Percentiles rank a stretch among this genome's conserved stretches.
Evolutionary conservation across 2,113 vertebrate genomes (phyloP).

Genomic region (Dromiciops gliroides): DNA sequence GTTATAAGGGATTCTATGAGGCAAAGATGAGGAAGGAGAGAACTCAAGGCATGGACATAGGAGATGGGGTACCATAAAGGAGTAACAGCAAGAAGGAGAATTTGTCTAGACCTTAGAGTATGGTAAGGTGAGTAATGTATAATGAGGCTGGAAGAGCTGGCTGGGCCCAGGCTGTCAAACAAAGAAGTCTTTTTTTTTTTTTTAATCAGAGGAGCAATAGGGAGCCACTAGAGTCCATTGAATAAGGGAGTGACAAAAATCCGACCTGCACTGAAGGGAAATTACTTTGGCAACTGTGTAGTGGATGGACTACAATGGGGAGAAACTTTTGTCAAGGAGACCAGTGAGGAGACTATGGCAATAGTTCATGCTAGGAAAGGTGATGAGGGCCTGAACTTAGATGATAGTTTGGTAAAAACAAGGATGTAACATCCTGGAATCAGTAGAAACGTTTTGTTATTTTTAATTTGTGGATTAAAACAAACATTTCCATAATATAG

Average conservation of each 20-base stretch:
- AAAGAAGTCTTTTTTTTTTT: not conserved
- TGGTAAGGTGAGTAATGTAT: not conserved
- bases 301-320: not conserved
- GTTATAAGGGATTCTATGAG: not conserved
- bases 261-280: not conserved
- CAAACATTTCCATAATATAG: too few species aligned
- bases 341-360: not conserved
- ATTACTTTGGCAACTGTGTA: not conserved
- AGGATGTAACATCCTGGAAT: not conserved
- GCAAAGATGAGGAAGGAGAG: not conserved
- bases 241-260: not conserved
- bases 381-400: not conserved
- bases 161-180: not conserved
- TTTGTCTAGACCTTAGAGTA: not conserved
- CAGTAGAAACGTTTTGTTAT: too few species aligned
- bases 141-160: not conserved
- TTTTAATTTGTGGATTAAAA: too few species aligned
- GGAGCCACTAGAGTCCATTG: not conserved
- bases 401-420: too few species aligned
- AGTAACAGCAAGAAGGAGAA: not conserved
- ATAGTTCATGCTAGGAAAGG: not conserved
- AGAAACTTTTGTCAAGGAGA: not conserved
- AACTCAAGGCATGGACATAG: not conserved
- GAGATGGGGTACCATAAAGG: not conserved
- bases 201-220: not conserved